These are phyloP conservation scores for Mesorhabditis sp. DNA, from an alignment of 2,888 invertebrate species.

Conservation along the genomic window DNA sequence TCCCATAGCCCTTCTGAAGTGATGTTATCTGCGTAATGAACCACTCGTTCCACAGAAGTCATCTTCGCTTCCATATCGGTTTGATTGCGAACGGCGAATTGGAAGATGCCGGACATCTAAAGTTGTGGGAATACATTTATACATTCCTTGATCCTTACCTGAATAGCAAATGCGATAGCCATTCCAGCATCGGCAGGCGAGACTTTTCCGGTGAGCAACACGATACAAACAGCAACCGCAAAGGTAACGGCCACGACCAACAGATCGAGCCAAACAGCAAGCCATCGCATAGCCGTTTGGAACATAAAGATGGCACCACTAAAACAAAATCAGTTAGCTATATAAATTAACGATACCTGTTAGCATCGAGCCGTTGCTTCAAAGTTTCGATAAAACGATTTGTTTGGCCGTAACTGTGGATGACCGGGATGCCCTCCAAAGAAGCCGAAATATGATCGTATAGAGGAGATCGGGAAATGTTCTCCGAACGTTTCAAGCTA, in stretches of 20 bases:
- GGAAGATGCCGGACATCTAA: conserved; percentile 67
- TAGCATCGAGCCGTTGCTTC: conserved; percentile 50
- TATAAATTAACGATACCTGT: conserved; percentile 26
- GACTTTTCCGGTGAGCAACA: conserved; percentile 60
- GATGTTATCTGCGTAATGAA: conserved; percentile 48
- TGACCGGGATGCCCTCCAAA: conserved; percentile 64
- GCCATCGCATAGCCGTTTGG: conserved; percentile 60
- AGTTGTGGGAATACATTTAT: conserved; percentile 10
- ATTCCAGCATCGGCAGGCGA: conserved; percentile 67
- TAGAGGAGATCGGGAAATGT: conserved; percentile 66
- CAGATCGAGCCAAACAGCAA: conserved; percentile 60
- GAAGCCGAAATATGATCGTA: conserved; percentile 66
- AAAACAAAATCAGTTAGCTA: conserved; percentile 6
- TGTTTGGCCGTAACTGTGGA: conserved; percentile 65
- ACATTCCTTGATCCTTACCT: conserved; percentile 56
- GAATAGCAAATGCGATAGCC: conserved; percentile 67
- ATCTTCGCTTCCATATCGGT: conserved; percentile 81
- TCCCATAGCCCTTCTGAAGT: background rate
- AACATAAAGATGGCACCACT: conserved; percentile 57
- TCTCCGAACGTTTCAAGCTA: conserved; percentile 65
- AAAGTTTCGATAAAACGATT: conserved; percentile 47
- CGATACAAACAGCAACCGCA: conserved; percentile 63
- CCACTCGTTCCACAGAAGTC: conserved; percentile 57
- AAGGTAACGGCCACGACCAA: conserved; percentile 60
- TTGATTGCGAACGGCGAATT: conserved; percentile 75